Evolutionary conservation across 2,797 vertebrate species (phyloP).

Genomic region (Pseudomugil gertrudae): DNA sequence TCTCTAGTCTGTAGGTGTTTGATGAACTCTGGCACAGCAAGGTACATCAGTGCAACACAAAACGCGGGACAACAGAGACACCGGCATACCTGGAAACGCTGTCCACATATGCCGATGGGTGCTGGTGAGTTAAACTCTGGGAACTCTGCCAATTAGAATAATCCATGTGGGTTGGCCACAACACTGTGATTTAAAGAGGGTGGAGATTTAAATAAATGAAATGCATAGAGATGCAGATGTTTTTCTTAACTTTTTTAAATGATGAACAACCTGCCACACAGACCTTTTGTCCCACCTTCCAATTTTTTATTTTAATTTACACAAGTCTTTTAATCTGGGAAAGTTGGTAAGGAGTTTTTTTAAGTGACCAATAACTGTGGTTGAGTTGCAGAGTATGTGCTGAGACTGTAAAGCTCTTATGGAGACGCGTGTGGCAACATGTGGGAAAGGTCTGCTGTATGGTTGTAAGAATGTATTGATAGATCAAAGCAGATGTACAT

Average conservation of each 20-base stretch:
- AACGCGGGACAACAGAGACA: conserved; percentile 33
- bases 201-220: conserved; percentile 45
- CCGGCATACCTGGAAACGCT: conserved; percentile 26
- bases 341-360: conserved; percentile 45
- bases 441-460: conserved; percentile 14
- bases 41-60: conserved; percentile 30
- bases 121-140: conserved; percentile 47
- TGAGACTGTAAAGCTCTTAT: conserved; percentile 44
- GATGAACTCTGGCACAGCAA: conserved; percentile 11
- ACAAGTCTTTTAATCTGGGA: conserved; percentile 42
- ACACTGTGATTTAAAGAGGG: conserved; percentile 72
- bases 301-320: conserved; percentile 50
- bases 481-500: conserved; percentile 49
- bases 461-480: conserved; percentile 50
- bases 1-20: conserved; percentile 81
- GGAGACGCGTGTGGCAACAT: conserved; percentile 15
- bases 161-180: conserved; percentile 59
- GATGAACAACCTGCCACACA: background rate
- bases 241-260: conserved; percentile 21
- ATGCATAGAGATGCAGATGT: conserved; percentile 57
- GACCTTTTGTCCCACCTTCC: conserved; percentile 10
- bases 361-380: conserved; percentile 76
- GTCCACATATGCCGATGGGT: conserved; percentile 36
- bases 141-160: conserved; percentile 51
- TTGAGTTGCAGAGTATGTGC: conserved; percentile 57